phyloP scores from a whole-genome alignment of 2,113 vertebrate species.

The Naja naja region DNA sequence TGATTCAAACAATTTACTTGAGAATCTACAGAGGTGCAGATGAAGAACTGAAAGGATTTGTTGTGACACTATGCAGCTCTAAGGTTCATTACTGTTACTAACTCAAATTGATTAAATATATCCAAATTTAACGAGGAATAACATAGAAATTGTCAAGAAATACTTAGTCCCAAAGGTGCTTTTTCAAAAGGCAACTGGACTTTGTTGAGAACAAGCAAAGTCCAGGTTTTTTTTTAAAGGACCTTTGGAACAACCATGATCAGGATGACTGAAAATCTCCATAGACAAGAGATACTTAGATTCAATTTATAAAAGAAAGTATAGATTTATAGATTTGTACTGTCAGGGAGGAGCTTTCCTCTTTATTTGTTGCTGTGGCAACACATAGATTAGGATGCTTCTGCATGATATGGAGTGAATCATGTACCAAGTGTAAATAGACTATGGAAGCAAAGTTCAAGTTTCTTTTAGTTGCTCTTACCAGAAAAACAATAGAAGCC shows the following conservation, averaged over 20 bases:
- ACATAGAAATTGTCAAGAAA: neutral
- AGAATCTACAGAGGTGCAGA: neutral
- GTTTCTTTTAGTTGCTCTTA: neutral
- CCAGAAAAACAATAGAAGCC: neutral
- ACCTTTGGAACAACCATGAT: neutral
- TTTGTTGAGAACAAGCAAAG: neutral
- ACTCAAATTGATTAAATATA: neutral
- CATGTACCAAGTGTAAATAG: neutral
- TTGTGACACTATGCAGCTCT: neutral
- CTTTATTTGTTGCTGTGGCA: neutral
- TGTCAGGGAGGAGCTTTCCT: neutral
- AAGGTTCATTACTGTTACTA: neutral
- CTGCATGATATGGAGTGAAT: neutral
- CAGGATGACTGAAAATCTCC: neutral
- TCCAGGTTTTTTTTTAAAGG: neutral
- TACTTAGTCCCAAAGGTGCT: neutral
- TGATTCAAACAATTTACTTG: neutral
- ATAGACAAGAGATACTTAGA: neutral
- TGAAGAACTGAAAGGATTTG: neutral
- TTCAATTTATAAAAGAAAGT: neutral
- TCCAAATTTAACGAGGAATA: neutral
- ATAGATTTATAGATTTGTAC: neutral
- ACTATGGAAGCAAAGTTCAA: neutral
- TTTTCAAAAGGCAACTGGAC: neutral
- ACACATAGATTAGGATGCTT: neutral